phyloP scores from a whole-genome alignment of 2,888 invertebrate species.

The Trichopria drosophilae region DNA sequence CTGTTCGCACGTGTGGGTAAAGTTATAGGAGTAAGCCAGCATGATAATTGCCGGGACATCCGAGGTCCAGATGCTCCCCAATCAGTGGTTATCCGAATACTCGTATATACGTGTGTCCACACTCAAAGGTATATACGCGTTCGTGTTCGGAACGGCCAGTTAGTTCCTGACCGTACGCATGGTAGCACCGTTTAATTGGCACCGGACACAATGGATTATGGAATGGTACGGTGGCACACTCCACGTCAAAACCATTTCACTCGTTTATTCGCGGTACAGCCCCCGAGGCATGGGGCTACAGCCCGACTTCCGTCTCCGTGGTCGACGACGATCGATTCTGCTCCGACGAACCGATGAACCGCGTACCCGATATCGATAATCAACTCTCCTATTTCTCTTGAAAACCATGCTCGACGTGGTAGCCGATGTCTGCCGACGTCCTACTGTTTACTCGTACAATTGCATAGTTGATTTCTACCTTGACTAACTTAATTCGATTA shows the following conservation, averaged over 20 bases:
- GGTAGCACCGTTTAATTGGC: conserved; percentile 59
- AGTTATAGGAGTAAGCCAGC: conserved; percentile 33
- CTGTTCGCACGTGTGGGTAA: too few relatives aligned
- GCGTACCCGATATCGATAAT: conserved; percentile 5
- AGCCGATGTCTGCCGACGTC: not conserved
- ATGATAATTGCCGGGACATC: conserved; percentile 56
- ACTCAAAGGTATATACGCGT: conserved; percentile 36
- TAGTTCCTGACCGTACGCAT: conserved; percentile 57
- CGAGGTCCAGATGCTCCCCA: conserved; percentile 58
- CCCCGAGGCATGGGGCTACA: conserved; percentile 34
- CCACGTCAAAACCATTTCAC: conserved; percentile 55
- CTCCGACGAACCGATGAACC: not conserved
- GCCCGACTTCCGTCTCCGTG: conserved; percentile 36
- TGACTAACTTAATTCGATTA: too few relatives aligned
- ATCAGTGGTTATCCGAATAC: conserved; percentile 52
- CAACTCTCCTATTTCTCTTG: not conserved
- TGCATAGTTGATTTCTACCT: too few relatives aligned
- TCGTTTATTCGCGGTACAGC: conserved; percentile 47
- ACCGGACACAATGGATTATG: conserved; percentile 58
- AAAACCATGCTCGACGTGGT: not conserved
- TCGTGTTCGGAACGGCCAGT: conserved; percentile 55
- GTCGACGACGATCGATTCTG: conserved; percentile 16
- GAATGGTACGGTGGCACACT: conserved; percentile 48
- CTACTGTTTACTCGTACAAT: too few relatives aligned
- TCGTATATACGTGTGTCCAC: conserved; percentile 19